Percentiles rank a stretch among this genome's conserved stretches.
These are phyloP conservation scores for Drosophila albomicans DNA, from an alignment of 1,140 invertebrate species.

Conservation along the genomic window DNA sequence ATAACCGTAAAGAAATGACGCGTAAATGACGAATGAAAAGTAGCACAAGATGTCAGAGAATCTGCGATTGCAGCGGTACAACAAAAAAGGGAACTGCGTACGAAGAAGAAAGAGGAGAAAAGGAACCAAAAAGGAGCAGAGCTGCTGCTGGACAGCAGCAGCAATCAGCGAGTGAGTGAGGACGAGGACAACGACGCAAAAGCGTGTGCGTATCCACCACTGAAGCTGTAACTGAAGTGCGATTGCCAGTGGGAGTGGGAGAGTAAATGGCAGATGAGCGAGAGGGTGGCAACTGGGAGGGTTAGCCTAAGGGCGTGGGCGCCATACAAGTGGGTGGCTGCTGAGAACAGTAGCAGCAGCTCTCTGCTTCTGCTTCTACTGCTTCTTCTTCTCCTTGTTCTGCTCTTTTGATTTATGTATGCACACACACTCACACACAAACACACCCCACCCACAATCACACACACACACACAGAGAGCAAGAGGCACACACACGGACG, in stretches of 20 bases:
- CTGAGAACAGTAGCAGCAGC: conserved; percentile 45
- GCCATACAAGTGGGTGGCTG: conserved; percentile 19
- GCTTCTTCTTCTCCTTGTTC: conserved; percentile 20
- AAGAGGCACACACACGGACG: neutral
- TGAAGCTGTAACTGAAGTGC: conserved; percentile 7
- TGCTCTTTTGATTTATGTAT: conserved; percentile 61
- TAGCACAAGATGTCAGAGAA: conserved; percentile 68
- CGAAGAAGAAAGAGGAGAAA: conserved; percentile 17
- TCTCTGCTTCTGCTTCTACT: conserved; percentile 28
- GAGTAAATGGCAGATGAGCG: conserved; percentile 14
- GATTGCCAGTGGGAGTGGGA: neutral
- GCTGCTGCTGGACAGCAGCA: conserved; percentile 37
- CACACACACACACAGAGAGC: conserved; percentile 3
- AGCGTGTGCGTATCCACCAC: conserved; percentile 69
- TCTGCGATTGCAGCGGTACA: conserved; percentile 63
- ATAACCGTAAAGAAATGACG: conserved; percentile 74
- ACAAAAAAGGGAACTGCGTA: conserved; percentile 6
- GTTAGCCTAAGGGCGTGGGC: conserved; percentile 59
- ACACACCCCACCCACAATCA: conserved; percentile 8
- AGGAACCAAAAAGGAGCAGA: conserved; percentile 8
- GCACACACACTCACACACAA: conserved; percentile 28
- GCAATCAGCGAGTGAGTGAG: conserved; percentile 30
- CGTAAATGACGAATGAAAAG: conserved; percentile 74
- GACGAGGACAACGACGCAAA: conserved; percentile 66
- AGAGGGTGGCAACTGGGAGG: conserved; percentile 45